Conservation (phyloP, 2,888 invertebrate species). For the Pristionchus mayeri region DNA sequence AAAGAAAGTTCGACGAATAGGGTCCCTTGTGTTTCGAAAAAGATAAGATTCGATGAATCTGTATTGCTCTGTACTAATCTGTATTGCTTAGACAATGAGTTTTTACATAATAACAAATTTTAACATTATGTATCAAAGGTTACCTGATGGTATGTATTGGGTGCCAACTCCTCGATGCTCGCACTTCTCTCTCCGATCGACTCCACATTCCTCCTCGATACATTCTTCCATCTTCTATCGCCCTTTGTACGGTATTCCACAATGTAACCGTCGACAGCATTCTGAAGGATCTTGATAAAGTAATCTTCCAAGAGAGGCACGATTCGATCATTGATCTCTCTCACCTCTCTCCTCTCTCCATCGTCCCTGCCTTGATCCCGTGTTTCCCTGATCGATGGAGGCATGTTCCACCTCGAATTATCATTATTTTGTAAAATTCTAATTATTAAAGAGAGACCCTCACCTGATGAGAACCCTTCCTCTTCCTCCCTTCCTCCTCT, state of each 20-base stretch:
- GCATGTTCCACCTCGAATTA: slow-evolving; percentile 39
- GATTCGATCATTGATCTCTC: too few species aligned
- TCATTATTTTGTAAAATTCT: background rate
- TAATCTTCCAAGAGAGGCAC: too few species aligned
- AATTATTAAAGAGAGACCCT: background rate
- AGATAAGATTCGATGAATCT: too few species aligned
- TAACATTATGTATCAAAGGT: too few species aligned
- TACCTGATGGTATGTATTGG: slow-evolving; percentile 71
- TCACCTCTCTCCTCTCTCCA: slow-evolving; percentile 30
- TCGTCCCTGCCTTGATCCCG: background rate
- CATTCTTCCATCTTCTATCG: slow-evolving; percentile 67
- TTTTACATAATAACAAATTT: too few species aligned
- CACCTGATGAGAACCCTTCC: slow-evolving; percentile 14
- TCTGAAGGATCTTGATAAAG: too few species aligned
- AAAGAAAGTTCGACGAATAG: too few species aligned
- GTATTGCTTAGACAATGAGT: too few species aligned
- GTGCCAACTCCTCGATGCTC: slow-evolving; percentile 56
- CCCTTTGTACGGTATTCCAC: slow-evolving; percentile 66
- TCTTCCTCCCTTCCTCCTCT: slow-evolving; percentile 22
- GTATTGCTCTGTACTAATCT: too few species aligned
- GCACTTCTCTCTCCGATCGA: slow-evolving; percentile 59
- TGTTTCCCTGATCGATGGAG: slow-evolving; percentile 38
- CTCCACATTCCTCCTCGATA: slow-evolving; percentile 59
- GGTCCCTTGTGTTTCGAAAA: too few species aligned
- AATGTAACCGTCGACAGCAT: slow-evolving; percentile 59